These are phyloP conservation scores for Xestoiulus laeticollis DNA, from an alignment of 2,888 invertebrate species.

Conservation along the genomic window DNA sequence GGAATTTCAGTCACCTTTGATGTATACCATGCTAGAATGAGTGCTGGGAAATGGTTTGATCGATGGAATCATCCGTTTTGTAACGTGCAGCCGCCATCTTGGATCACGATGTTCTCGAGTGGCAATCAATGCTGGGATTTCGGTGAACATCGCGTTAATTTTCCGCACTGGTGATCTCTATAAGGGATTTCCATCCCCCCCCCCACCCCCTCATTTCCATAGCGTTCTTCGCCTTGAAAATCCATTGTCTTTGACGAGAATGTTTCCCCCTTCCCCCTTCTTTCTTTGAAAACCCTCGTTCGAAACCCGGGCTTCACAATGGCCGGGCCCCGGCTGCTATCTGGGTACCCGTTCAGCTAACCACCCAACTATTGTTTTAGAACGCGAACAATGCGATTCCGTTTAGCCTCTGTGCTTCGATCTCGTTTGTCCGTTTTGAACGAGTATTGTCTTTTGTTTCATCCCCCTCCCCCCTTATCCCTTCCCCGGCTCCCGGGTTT, in stretches of 20 bases:
- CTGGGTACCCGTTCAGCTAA: background rate
- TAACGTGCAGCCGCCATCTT: background rate
- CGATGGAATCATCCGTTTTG: background rate
- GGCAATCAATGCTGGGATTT: background rate
- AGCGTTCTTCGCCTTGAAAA: background rate
- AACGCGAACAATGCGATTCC: background rate
- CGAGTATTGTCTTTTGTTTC: slow-evolving; percentile 10
- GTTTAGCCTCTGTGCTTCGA: background rate
- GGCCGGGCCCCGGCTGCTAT: too few species aligned
- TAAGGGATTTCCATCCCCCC: background rate
- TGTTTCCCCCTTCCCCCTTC: background rate
- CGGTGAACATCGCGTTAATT: background rate
- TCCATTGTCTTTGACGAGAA: background rate
- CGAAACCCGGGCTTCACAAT: background rate
- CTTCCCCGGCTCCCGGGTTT: background rate
- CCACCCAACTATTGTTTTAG: background rate
- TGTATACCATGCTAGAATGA: too few species aligned
- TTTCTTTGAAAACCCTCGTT: background rate
- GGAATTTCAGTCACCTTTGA: too few species aligned
- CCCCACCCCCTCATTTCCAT: background rate
- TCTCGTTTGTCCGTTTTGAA: background rate
- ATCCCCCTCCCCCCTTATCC: too few species aligned
- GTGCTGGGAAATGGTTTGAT: too few species aligned
- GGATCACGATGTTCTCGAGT: background rate
- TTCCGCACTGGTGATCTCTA: background rate